Base-by-base conservation (phyloP, 2,113 vertebrate species). In the Genyomyrus donnyi region DNA sequence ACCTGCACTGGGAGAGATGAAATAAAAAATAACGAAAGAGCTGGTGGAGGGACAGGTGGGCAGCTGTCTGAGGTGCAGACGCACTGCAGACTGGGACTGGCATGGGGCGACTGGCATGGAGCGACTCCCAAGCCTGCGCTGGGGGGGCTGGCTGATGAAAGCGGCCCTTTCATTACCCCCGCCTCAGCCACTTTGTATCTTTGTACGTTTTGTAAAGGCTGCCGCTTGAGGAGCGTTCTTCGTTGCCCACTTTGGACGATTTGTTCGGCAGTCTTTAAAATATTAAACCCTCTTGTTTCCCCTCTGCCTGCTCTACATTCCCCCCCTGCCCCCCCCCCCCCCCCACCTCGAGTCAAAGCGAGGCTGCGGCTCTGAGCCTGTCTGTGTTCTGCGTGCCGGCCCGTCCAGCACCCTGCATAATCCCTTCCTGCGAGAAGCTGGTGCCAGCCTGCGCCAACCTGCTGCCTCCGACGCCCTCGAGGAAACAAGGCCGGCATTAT, bases 371-470 rank as follows among this genome's bases (percentile, higher is more conserved):
- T 50, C 50, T 50, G 19, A 45, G 74, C 24, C 49, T 84, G 31
- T 27, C 35, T 84, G 49, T 89, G 49, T 56, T 17, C 35, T 62
- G 77, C 6, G 77, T 13, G 5, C 35, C 31, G 80, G 86, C 62
- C n/a, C 2, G 19, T 66, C 35, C 46, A n/a, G 83, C 56, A 17
- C 49, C 31, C 42, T 85, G 42, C 85, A 42, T 87, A 77, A 87
- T 90, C 89, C 62, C 85, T 90, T 88, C 85, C 58, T 88, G 89
- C 66, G 3, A 52, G 17, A 19, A 48, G 31, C 85, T 24, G 56
- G 45, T 74, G 84, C 49, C 62, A 80, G 85, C 21, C 85, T 52
- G 89, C 88, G 66, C 89, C 89, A 90, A 48, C 46, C 58, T 74
- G 85, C 52, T 53, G 74, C 89, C 50, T 52, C 49, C 19, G 11